Percentiles rank a stretch among this genome's conserved stretches.
Evolutionary conservation across 2,797 vertebrate species (phyloP).

Genomic region (Chelonia mydas): DNA sequence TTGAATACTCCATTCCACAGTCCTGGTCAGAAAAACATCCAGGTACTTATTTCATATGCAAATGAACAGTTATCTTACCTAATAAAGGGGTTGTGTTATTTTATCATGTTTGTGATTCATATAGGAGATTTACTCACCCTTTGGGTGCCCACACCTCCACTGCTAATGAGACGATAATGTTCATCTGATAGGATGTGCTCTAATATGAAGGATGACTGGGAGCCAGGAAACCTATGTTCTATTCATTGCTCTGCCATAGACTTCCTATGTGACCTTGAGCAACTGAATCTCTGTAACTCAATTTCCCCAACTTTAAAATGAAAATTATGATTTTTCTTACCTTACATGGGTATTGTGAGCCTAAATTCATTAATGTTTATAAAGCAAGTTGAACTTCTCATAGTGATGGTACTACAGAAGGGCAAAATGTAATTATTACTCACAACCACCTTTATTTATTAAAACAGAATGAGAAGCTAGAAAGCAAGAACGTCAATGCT

Average conservation of each 20-base stretch:
- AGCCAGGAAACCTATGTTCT: slow-evolving; percentile 21
- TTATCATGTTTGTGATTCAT: background rate
- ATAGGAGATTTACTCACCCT: background rate
- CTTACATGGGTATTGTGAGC: background rate
- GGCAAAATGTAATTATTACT: background rate
- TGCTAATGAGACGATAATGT: slow-evolving; percentile 1
- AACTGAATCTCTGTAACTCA: background rate
- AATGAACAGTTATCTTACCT: background rate
- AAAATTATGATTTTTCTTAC: slow-evolving; percentile 7
- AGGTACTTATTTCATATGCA: background rate
- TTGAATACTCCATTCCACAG: background rate
- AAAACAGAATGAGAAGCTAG: slow-evolving; percentile 18
- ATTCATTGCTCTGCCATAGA: slow-evolving; percentile 10
- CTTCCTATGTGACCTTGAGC: slow-evolving; percentile 41
- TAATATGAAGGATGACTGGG: background rate
- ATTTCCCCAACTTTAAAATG: slow-evolving; percentile 5
- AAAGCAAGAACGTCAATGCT: background rate
- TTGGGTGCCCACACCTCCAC: background rate
- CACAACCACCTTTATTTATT: background rate
- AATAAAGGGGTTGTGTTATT: background rate
- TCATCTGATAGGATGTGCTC: background rate
- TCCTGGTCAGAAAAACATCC: background rate
- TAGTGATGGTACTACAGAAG: slow-evolving; percentile 21
- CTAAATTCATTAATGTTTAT: background rate
- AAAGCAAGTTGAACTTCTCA: background rate